Base-by-base conservation (phyloP, 2,888 invertebrate genomes). In the Colletes collaris region DNA sequence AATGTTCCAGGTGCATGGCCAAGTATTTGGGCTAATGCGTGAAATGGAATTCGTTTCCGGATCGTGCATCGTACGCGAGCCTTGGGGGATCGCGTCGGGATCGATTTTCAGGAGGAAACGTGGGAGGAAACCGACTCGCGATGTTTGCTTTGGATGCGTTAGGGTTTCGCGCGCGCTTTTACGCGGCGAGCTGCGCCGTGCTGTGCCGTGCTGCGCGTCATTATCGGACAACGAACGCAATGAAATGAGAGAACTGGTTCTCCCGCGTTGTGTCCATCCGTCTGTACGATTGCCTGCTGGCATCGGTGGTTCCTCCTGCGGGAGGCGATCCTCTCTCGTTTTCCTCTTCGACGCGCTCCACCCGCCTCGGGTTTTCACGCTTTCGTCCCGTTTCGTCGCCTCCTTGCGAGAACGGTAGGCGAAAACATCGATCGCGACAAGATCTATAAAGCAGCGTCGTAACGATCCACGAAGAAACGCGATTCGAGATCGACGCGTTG, bases 211-310 rank as follows among this genome's bases (percentile, higher is more conserved):
- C 91, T 92, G 92, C 91, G 92, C 92, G 90, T 93, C 92, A 92
- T 93, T 93, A 93, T 93, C 92, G 92, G 92, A 92, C 92, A 92
- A 93, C 92, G 92, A 93, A 92, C 93, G 92, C 92, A 92, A 92
- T 92, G 92, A 92, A 92, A 92, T 91, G 92, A 92, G 92, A 91
- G 92, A 93, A 93, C 92, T 93, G 92, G 92, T 93, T 93, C 92
- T 92, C 88, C 63, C 84, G 89, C 88, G 90, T 92, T 91, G 90
- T 90, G 86, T 84, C 75, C 86, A 83, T 85, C 73, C 83, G 78
- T 79, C 82, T 72, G 76, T 78, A 80, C 80, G 83, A 80, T 85
- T 82, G 86, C 82, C 76, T 83, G 83, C 83, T 84, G 84, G 81
- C 87, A 86, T 70, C 56, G 71, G 62, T 67, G 86, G 78, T 81